Evolutionary conservation across 2,113 vertebrate species (phyloP), one percentile per base, ranked within the genome.

Genomic region (Pavo muticus): DNA sequence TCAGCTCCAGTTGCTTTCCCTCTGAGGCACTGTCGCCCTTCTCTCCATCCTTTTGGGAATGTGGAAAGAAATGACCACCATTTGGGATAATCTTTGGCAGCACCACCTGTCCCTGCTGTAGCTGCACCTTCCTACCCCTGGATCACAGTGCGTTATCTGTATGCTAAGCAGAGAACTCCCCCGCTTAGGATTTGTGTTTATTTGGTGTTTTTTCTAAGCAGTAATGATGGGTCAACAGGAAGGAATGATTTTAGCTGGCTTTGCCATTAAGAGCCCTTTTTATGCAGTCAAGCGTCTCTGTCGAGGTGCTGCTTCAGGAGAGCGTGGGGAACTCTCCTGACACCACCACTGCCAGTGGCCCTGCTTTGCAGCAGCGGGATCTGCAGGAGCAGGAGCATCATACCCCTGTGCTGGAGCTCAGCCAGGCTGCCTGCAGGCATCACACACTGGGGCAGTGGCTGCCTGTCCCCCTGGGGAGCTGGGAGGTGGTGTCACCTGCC

Each of bases 391-490:
- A 39, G 39, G 44, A 74, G 39, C 32, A 13, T n/a, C 79, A 2
- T 60, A 56, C 35, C 12, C 14, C 60, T 45, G 63, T 69, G 32
- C 47, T 2, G 2, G 54, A 19, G 30, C 30, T 57, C 30, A 30
- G 52, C 30, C 0, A 1, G 57, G 39, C 39, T 72, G 77, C 6
- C 29, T n/a, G 52, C 45, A 13, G n/a, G 6, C 30, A 45, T 75
- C 1, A 0, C 64, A 5, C 73, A 30, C 21, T 16, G 13, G 10
- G 10, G 6, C 39, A 54, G 50, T 42, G 30, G n/a, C 73, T 77
- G 65, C 1, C 1, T 42, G 12, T 70, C n/a, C 87, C 16, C 16
- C 10, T 91, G 71, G 32, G 42, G 29, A 64, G 50, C 27, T 4
- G 29, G 29, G 56, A 83, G 17, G 23, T 77, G 6, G 30, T 68